phyloP scores from a whole-genome alignment of 2,888 invertebrate genomes.

The Oligia strigilis region DNA sequence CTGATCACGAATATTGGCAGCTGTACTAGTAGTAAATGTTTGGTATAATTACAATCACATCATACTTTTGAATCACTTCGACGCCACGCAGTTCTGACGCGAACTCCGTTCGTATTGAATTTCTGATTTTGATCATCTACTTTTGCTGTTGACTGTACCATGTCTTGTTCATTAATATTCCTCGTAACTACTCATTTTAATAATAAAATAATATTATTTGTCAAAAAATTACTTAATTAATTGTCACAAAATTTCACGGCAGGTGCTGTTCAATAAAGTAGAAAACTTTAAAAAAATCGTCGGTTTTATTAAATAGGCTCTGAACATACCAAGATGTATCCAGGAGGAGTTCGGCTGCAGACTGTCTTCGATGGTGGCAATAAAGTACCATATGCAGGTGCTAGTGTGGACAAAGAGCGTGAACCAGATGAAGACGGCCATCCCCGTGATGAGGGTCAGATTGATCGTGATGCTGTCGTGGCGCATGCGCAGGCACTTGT shows the following conservation, averaged over 20 bases:
- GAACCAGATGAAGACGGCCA: conserved; percentile 81
- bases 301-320: background rate
- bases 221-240: too few relatives aligned
- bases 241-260: background rate
- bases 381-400: conserved; percentile 81
- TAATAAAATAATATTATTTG: too few relatives aligned
- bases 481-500: conserved; percentile 75
- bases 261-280: background rate
- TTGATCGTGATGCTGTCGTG: conserved; percentile 77
- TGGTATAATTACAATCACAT: too few relatives aligned
- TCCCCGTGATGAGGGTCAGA: conserved; percentile 73
- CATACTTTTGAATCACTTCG: too few relatives aligned
- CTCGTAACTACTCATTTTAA: too few relatives aligned
- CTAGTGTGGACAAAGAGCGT: conserved; percentile 78
- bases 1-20: too few relatives aligned
- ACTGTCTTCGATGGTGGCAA: conserved; percentile 75
- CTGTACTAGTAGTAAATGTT: too few relatives aligned
- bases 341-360: conserved; percentile 74
- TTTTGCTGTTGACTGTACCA: too few relatives aligned
- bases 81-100: too few relatives aligned
- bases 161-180: too few relatives aligned
- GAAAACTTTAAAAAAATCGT: background rate
- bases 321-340: conserved; percentile 73
- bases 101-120: too few relatives aligned
- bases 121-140: too few relatives aligned